These are phyloP conservation scores for Pterobdella sp. DNA, from an alignment of 2,888 invertebrate species.

Conservation along the genomic window DNA sequence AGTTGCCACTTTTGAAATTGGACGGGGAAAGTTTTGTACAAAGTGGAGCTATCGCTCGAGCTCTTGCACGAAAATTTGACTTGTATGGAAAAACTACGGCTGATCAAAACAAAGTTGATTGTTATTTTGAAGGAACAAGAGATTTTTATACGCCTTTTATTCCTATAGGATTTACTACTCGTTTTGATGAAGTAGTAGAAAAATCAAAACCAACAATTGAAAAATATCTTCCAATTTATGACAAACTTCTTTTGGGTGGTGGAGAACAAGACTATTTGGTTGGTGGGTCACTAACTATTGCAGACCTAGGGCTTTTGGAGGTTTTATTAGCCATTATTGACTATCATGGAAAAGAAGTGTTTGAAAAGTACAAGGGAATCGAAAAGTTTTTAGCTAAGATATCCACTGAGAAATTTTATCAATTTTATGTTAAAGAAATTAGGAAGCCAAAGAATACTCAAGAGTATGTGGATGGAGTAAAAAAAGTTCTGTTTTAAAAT, in stretches of 20 bases:
- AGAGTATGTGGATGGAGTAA: constrained; percentile 22
- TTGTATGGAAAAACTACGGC: constrained; percentile 22
- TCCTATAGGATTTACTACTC: constrained; percentile 12
- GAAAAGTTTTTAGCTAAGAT: constrained; percentile 19
- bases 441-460: constrained; percentile 24
- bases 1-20: constrained; percentile 28
- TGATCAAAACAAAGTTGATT: constrained; percentile 26
- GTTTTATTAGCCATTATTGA: constrained; percentile 11
- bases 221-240: constrained; percentile 25
- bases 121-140: constrained; percentile 26
- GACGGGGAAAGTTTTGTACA: constrained; percentile 24
- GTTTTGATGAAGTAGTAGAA: constrained; percentile 20
- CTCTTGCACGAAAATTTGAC: constrained; percentile 20
- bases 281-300: constrained; percentile 24
- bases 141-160: constrained; percentile 22
- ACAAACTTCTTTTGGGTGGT: constrained; percentile 12
- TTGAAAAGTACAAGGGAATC: constrained; percentile 25
- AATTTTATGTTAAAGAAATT: constrained; percentile 22
- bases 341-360: constrained; percentile 14
- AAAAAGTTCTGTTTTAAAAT: constrained; percentile 8
- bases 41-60: constrained; percentile 23
- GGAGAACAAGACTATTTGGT: constrained; percentile 25
- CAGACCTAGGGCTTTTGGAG: constrained; percentile 29
- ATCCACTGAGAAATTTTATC: background rate
- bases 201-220: background rate